Evolutionary conservation across 2,113 vertebrate species (phyloP), one percentile per base, ranked within the genome.

Genomic region (Aegotheles bennettii): DNA sequence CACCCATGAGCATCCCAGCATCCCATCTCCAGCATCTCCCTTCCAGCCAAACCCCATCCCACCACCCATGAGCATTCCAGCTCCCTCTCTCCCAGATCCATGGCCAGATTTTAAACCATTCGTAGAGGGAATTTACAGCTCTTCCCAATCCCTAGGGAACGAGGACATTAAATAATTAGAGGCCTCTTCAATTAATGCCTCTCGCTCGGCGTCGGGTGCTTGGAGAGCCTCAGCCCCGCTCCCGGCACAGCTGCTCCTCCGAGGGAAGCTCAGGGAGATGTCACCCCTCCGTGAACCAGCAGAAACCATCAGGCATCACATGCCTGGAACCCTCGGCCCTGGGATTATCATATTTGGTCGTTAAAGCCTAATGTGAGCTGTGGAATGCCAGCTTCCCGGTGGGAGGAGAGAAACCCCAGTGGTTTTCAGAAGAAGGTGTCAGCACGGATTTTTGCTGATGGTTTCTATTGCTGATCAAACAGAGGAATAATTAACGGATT

Each of bases 381-480:
- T 57, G 95, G 94, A 96, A 97, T 94, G 61, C 42, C 61, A 18
- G 20, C 85, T 88, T 43, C 96, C 91, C 93, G 20, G 78, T 36
- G 82, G 95, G 94, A 79, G 94, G 42, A 88, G 92, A 60, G 94
- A 77, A 93, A 69, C 68, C 90, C 82, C 57, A 3, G 90, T 7
- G 89, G 33, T 84, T 42, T 53, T 16, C 6, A 79, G 94, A 16
- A 26, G 95, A 47, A 96, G 84, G 92, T 95, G 94, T 96, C 97
- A 96, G 92, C 92, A 57, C 1, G 4, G 83, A 96, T 96, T 96
- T 96, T 8, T 77, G 85, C 94, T 95, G 96, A 93, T 83, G 96
- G 83, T 89, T 91, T 90, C 95, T 79, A 76, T 33, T 13, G 80
- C 90, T 63, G 90, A 64, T 96, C 95, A 96, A 89, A 79, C 92